A percentile compares a stretch with the other conserved stretches of the same genome.
phyloP scores from a whole-genome alignment of 2,113 vertebrate genomes.

The Zeus faber region DNA sequence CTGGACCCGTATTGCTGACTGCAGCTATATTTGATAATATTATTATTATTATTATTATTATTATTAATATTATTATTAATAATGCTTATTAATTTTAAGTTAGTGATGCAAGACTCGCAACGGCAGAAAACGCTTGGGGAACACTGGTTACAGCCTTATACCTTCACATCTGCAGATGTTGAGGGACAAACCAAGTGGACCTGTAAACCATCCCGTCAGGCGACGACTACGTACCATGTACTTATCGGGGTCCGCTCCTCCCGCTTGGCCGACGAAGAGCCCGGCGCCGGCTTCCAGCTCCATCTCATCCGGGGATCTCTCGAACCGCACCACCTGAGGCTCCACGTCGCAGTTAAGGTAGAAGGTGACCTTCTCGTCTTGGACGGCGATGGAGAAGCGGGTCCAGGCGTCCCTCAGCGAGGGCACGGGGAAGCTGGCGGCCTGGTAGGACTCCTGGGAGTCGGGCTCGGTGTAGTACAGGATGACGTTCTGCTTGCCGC shows the following conservation, averaged over 20 bases:
- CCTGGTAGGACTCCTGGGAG: constrained; percentile 65
- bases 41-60: too few relatives aligned
- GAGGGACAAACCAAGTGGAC: too few relatives aligned
- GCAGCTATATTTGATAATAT: too few relatives aligned
- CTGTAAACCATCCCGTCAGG: too few relatives aligned
- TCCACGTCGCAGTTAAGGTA: constrained; percentile 83
- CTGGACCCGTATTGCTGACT: too few relatives aligned
- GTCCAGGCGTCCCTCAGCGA: constrained; percentile 81
- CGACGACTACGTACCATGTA: constrained; percentile 84
- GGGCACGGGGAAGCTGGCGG: constrained; percentile 82
- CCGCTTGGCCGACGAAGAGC: constrained; percentile 89
- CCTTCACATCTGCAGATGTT: too few relatives aligned
- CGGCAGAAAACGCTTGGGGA: too few relatives aligned
- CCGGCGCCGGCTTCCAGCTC: constrained; percentile 81
- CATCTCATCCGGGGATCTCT: constrained; percentile 80
- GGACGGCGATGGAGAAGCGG: constrained; percentile 83
- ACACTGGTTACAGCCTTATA: too few relatives aligned
- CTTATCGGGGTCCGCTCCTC: constrained; percentile 82
- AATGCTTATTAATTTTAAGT: too few relatives aligned
- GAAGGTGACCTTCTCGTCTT: constrained; percentile 75
- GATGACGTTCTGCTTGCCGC: constrained; percentile 75
- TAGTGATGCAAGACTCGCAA: too few relatives aligned
- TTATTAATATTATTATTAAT: too few relatives aligned
- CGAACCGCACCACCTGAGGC: constrained; percentile 62
- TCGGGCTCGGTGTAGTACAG: constrained; percentile 88